A percentile compares a stretch with the other conserved stretches of the same genome.
phyloP scores from a whole-genome alignment of 2,888 invertebrate species.

The Entomobrya proxima region DNA sequence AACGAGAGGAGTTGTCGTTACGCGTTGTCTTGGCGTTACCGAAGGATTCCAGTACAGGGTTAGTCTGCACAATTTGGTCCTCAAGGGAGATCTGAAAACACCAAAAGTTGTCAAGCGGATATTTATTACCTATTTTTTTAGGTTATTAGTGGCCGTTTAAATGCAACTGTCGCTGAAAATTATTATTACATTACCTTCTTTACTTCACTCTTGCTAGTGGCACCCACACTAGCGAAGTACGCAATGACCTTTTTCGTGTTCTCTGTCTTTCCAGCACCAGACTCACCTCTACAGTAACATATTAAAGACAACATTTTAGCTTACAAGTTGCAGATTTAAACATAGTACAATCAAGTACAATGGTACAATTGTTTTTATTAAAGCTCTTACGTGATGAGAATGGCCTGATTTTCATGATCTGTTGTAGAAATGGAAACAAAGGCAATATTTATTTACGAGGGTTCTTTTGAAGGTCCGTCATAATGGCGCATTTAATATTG shows the following conservation, averaged over 20 bases:
- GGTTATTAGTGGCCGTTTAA: no score
- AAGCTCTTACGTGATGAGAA: conserved; percentile 97
- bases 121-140: no score
- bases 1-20: conserved; percentile 99
- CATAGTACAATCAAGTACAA: background rate
- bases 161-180: no score
- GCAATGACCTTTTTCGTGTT: conserved; percentile 99
- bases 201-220: conserved; percentile 79
- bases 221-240: conserved; percentile 98
- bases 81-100: conserved; percentile 84
- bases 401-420: conserved; percentile 99
- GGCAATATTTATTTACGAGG: background rate
- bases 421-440: background rate
- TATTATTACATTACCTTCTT: no score
- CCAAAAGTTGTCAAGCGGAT: no score
- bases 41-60: conserved; percentile 99
- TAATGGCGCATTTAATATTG: background rate
- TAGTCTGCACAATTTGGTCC: conserved; percentile 99
- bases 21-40: conserved; percentile 99
- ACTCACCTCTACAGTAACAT: conserved; percentile 86
- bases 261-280: conserved; percentile 99
- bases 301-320: background rate
- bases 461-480: background rate
- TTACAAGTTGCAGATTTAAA: background rate
- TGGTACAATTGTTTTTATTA: background rate